Percentiles rank a stretch among this genome's conserved stretches.
Conservation (phyloP, 2,888 invertebrate genomes). For the Papilio protenor region DNA sequence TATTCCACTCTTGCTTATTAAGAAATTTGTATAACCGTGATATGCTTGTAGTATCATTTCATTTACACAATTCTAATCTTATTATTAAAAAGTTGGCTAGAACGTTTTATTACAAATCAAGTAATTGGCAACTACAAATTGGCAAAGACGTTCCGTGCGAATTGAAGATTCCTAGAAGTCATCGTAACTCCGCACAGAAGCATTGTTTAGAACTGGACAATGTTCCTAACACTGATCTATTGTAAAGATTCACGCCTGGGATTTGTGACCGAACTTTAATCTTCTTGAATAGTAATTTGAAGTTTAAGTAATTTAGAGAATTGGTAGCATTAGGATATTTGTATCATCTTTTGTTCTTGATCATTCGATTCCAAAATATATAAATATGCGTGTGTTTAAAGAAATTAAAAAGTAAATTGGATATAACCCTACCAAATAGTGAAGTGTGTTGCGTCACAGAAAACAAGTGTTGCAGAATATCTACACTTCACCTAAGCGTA, state of each 20-base stretch:
- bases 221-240: constrained; percentile 11
- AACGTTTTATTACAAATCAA: background rate
- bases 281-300: constrained; percentile 11
- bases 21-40: background rate
- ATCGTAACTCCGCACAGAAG: background rate
- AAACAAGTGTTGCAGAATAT: too few species aligned
- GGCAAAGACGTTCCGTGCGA: constrained; percentile 4
- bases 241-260: background rate
- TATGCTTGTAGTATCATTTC: background rate
- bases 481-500: too few species aligned
- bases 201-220: constrained; percentile 14
- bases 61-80: background rate
- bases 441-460: too few species aligned
- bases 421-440: too few species aligned
- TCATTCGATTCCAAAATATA: background rate
- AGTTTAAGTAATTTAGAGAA: background rate
- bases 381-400: too few species aligned
- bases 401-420: too few species aligned
- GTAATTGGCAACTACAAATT: background rate
- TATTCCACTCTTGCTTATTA: background rate
- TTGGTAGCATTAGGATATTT: background rate
- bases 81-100: background rate
- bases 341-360: background rate
- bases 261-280: constrained; percentile 9
- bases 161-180: background rate